phyloP scores from a whole-genome alignment of 1,140 invertebrate species.

The Aphidius gifuensis region DNA sequence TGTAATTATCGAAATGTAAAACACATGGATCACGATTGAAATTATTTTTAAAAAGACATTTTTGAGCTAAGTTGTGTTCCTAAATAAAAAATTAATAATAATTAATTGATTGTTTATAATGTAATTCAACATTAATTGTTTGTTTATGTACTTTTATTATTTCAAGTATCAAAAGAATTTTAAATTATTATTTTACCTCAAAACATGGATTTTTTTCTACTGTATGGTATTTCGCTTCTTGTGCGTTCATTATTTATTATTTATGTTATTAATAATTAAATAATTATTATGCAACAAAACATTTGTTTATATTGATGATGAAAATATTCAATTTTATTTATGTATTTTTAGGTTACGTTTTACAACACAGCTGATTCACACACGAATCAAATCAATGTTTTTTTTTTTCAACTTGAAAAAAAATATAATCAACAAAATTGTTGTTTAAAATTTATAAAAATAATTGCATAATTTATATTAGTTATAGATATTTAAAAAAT shows the following conservation, averaged over 20 bases:
- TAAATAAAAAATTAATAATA: conserved; percentile 15
- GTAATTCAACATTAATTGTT: background rate
- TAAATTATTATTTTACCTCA: conserved; percentile 22
- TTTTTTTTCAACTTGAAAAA: no score
- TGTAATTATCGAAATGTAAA: conserved; percentile 32
- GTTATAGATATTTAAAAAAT: no score
- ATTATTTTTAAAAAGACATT: conserved; percentile 28
- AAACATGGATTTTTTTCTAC: conserved; percentile 28
- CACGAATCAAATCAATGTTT: no score
- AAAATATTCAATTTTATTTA: no score
- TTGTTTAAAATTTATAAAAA: no score
- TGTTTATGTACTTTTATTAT: background rate
- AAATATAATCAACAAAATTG: no score
- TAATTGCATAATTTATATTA: no score
- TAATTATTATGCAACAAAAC: no score
- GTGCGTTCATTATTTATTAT: conserved; percentile 8
- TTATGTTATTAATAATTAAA: background rate
- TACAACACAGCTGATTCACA: no score
- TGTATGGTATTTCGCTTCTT: conserved; percentile 6
- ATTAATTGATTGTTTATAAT: background rate
- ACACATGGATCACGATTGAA: conserved; percentile 20
- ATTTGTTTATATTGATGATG: no score
- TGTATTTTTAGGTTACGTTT: no score
- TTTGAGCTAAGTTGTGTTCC: conserved; percentile 27
- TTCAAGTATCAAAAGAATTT: background rate